These are phyloP conservation scores for Apistogramma diplotaenia DNA, from an alignment of 2,113 vertebrate species.

Conservation along the genomic window DNA sequence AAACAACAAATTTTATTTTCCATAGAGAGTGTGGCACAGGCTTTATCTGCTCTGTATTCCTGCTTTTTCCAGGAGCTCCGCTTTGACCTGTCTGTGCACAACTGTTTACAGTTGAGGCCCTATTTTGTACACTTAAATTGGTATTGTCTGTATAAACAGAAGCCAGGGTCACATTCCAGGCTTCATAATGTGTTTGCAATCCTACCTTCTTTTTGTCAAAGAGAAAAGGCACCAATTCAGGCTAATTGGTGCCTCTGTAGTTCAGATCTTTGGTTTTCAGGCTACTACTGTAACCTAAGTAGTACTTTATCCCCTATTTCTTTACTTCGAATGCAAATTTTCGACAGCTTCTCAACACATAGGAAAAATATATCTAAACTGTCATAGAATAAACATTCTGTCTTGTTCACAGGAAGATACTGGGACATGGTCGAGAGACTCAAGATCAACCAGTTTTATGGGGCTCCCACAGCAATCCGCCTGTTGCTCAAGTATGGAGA, in stretches of 20 bases:
- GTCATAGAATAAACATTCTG: neutral
- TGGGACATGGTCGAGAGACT: slow-evolving; percentile 85
- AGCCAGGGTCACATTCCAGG: neutral
- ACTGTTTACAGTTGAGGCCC: slow-evolving; percentile 21
- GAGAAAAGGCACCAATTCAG: neutral
- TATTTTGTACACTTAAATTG: slow-evolving; percentile 28
- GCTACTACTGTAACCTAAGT: neutral
- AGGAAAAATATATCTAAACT: neutral
- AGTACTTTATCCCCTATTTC: neutral
- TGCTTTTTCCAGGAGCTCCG: neutral
- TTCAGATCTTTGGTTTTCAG: rapidly evolving
- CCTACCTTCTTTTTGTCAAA: neutral
- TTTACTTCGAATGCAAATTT: too few relatives aligned
- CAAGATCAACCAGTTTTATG: slow-evolving; percentile 84
- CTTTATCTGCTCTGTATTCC: neutral
- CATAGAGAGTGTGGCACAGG: neutral
- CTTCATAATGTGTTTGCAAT: neutral
- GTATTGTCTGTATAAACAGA: neutral
- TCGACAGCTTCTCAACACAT: neutral
- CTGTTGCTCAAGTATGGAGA: slow-evolving; percentile 80
- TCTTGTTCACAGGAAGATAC: slow-evolving; percentile 75
- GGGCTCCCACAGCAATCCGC: slow-evolving; percentile 82
- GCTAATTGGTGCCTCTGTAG: rapidly evolving
- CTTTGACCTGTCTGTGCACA: neutral
- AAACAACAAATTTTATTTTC: neutral